A percentile compares a stretch with the other conserved stretches of the same genome.
phyloP scores from a whole-genome alignment of 1,140 invertebrate species.

The Psix sp. region DNA sequence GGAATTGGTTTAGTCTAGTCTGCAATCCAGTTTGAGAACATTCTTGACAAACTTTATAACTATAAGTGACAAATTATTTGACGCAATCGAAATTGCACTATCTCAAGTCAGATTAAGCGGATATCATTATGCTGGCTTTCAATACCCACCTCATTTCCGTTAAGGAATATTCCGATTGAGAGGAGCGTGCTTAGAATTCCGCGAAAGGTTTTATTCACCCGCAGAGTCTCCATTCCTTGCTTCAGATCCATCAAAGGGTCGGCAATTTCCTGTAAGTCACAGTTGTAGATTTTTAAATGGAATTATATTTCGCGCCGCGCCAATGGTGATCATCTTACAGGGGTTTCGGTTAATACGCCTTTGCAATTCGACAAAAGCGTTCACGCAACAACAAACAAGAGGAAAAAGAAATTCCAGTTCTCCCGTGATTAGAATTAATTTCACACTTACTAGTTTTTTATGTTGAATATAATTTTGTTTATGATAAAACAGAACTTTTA shows the following conservation, averaged over 20 bases:
- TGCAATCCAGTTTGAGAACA: conserved; percentile 11
- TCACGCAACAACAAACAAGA: too few species aligned
- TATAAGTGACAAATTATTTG: conserved; percentile 44
- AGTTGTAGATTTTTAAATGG: conserved; percentile 60
- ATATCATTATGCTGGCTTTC: conserved; percentile 73
- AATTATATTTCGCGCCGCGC: conserved; percentile 44
- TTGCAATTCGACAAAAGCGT: too few species aligned
- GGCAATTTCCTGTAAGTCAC: conserved; percentile 90
- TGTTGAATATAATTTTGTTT: conserved; percentile 28
- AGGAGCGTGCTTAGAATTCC: conserved; percentile 94
- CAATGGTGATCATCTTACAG: conserved; percentile 25
- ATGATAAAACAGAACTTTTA: conserved; percentile 26
- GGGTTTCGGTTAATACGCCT: conserved; percentile 33
- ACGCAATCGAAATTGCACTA: conserved; percentile 35
- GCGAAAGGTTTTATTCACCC: conserved; percentile 95
- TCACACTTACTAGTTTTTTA: background rate
- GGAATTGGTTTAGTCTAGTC: conserved; percentile 15
- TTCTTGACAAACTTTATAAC: conserved; percentile 22
- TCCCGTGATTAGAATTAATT: too few species aligned
- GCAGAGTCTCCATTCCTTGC: conserved; percentile 93
- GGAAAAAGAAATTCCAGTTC: too few species aligned
- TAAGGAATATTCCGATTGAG: conserved; percentile 97
- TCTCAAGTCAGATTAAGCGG: conserved; percentile 66
- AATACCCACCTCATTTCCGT: conserved; percentile 88
- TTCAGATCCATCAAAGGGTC: conserved; percentile 99